phyloP scores from a whole-genome alignment of 2,797 vertebrate species.

The Phaenicophaeus curvirostris region DNA sequence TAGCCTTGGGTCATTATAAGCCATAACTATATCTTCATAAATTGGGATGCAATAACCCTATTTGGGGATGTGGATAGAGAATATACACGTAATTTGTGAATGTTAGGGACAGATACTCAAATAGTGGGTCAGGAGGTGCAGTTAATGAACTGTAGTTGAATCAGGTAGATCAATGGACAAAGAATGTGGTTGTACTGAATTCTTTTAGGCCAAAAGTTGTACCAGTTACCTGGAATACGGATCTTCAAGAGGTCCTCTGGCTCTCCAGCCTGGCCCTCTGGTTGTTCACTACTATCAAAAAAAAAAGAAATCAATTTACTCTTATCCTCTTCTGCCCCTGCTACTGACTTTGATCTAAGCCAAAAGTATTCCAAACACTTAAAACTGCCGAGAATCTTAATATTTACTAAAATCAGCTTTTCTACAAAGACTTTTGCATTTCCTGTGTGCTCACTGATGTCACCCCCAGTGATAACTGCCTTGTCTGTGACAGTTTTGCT shows the following conservation, averaged over 20 bases:
- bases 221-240: not conserved
- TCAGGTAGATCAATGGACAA: not conserved
- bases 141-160: not conserved
- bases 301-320: not conserved
- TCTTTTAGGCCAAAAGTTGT: not conserved
- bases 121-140: not conserved
- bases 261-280: not conserved
- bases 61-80: not conserved
- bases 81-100: fast-evolving
- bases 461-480: not conserved
- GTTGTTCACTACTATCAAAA: not conserved
- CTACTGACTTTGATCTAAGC: not conserved
- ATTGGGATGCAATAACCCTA: not conserved
- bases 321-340: not conserved
- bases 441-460: not conserved
- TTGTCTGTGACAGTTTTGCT: not conserved
- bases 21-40: not conserved
- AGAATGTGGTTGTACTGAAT: not conserved
- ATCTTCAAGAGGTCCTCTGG: not conserved
- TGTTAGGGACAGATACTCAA: not conserved
- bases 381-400: not conserved
- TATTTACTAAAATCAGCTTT: not conserved
- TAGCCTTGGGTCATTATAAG: fast-evolving
- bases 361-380: not conserved
- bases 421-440: not conserved